Base-by-base conservation (phyloP, 2,888 invertebrate genomes). In the Teinopalpus imperialis region DNA sequence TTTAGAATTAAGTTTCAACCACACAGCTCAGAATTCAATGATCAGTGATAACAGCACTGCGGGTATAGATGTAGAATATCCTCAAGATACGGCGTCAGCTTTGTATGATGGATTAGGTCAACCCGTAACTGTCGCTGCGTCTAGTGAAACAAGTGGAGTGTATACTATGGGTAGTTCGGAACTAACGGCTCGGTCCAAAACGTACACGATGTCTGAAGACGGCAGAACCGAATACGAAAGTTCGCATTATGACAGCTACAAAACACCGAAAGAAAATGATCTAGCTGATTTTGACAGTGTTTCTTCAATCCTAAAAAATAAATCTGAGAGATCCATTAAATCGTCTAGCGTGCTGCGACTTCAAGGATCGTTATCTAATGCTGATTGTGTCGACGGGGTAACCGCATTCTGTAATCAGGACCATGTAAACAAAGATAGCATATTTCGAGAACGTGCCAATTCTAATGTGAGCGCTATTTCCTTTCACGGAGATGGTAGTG, bases 401-500 rank as follows among this genome's bases (percentile, higher is more conserved):
- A 52, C 69, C 20, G 76, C 76, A 45, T 81, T 81, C 62, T 54
- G 66, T 18, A 75, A 70, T 43, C 63, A 90, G 49, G 88, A 90
- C 56, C 86, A 81, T 57, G 76, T 78, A 26, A 74, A 76, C 29
- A 88, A 89, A 55, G 82, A 83, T 54, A 81, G 72, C 40, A 63
- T 74, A 35, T 93, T 93, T 66, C 85, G 94, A 46, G 88, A 92
- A 65, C 83, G 94, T 43, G 93, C 95, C 26, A 94, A 95, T 66
- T 96, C 96, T 1, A 93, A 94, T 59, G 91, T 94, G 0, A 95
- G 95, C 71, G 92, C 93, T n/a, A 89, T 91, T 18, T 95, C 95
- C 36, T 96, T 96, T 71, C 93, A 95, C 34, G 96, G 96, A 1
- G 96, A 96, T 64, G 96, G 96, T n/a, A 96, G 95, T 66, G 96